Base-by-base conservation (phyloP, 2,888 invertebrate species). In the Parascotia fuliginaria region DNA sequence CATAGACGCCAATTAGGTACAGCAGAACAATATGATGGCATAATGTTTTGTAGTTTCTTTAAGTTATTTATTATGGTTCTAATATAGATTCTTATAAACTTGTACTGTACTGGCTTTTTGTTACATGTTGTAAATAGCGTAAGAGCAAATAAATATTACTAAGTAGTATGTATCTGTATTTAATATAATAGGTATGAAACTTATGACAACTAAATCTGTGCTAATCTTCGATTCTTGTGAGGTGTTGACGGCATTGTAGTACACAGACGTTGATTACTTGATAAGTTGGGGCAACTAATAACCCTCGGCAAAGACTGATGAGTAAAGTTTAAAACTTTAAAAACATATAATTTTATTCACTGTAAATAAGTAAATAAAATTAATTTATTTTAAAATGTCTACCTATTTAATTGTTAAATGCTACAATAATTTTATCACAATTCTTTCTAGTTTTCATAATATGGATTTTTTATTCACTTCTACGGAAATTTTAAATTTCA, bases 251-350 rank as follows among this genome's bases (percentile, higher is more conserved):
- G 42, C 31, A 43, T 31, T 31, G 12, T 31, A 13, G 7, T 46
- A 53, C 48, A 49, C 42, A 62, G 50, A 44, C 51, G 39, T 56
- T 57, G n/a, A 54, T 60, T 68, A 62, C 37, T 58, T 61, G 55
- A 70, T 73, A 70, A 77, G 68, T 79, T 69, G 70, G 70, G 77
- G 73, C 71, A 64, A 70, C 68, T 73, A 62, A 69, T 75, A 76
- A 81, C 74, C 70, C 80, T 84, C 81, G 70, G 65, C 73, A 81
- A 89, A 90, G 89, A 90, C 89, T 89, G 89, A 89, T 73, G 77
- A 76, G 66, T 68, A 71, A 75, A 53, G 55, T 59, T 70, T 73
- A 63, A 65, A 61, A 59, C 47, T 58, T 54, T 62, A 50, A 56
- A 60, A 59, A 60, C 1, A 53, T 54, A 45, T 41, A 54, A 56